Evolutionary conservation across 2,797 vertebrate species (phyloP).

Genomic region (Balearica regulorum): DNA sequence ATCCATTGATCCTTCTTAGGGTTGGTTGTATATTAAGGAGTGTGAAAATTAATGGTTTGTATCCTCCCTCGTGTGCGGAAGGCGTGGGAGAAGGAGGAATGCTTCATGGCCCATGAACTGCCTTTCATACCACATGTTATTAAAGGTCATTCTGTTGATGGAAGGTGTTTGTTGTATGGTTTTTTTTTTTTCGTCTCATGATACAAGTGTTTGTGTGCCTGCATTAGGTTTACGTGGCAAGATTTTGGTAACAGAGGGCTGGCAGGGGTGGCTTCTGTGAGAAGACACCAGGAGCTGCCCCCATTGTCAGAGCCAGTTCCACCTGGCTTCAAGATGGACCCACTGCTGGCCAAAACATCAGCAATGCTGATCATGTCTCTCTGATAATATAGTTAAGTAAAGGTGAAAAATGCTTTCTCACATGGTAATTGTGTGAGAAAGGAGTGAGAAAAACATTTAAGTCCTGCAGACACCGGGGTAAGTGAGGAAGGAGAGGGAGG

Average conservation of each 20-base stretch:
- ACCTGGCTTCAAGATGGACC: neutral
- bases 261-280: neutral
- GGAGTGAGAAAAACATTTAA: neutral
- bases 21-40: neutral
- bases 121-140: neutral
- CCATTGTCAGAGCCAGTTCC: neutral
- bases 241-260: neutral
- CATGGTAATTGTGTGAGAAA: neutral
- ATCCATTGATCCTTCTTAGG: neutral
- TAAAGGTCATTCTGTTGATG: neutral
- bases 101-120: neutral
- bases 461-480: neutral
- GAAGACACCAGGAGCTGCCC: neutral
- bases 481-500: neutral
- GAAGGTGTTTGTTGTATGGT: neutral
- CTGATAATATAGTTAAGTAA: neutral
- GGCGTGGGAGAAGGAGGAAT: neutral
- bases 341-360: accelerated
- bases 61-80: neutral
- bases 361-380: neutral
- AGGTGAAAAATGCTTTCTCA: neutral
- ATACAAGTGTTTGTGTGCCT: neutral
- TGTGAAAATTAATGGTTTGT: neutral
- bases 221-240: accelerated
- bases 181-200: neutral